Percentiles rank a stretch among this genome's conserved stretches.
Evolutionary conservation across 37 sponge, comb jelly and placozoan genomes (phyloP).

Genomic region (Aplysina aerophoba): DNA sequence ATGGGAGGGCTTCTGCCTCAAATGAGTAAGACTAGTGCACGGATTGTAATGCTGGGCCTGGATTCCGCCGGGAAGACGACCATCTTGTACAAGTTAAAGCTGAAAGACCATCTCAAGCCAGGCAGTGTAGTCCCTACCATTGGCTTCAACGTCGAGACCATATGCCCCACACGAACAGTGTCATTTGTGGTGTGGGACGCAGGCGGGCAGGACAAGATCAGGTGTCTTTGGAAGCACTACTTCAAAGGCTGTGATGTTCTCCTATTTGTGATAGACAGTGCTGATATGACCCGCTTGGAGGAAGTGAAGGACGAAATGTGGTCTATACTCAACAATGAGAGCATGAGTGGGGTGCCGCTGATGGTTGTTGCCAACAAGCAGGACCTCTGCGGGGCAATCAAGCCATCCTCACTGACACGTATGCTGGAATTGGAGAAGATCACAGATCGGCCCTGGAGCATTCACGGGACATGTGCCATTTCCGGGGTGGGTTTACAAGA

Average conservation of each 20-base stretch:
- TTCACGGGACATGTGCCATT: conserved; percentile 98
- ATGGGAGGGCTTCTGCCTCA: conserved; percentile 22
- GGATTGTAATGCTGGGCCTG: conserved; percentile 97
- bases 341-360: conserved; percentile 89
- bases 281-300: conserved; percentile 88
- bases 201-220: conserved; percentile 99
- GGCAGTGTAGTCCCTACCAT: conserved; percentile 95
- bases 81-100: conserved; percentile 97
- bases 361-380: conserved; percentile 98
- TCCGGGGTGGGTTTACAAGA: conserved; percentile 97
- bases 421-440: conserved; percentile 88
- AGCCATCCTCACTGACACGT: conserved; percentile 94
- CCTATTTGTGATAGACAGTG: conserved; percentile 98
- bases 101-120: conserved; percentile 86
- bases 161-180: conserved; percentile 86
- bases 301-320: conserved; percentile 92
- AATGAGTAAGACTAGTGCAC: conserved; percentile 17
- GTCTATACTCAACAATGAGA: conserved; percentile 94
- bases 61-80: conserved; percentile 99
- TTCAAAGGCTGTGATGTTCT: conserved; percentile 80
- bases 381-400: conserved; percentile 97
- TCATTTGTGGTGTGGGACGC: conserved; percentile 99
- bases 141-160: conserved; percentile 96
- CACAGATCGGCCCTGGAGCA: conserved; percentile 93
- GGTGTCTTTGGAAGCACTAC: conserved; percentile 98